Conservation (phyloP, 2,888 invertebrate species). For the Brachylomia viminalis region DNA sequence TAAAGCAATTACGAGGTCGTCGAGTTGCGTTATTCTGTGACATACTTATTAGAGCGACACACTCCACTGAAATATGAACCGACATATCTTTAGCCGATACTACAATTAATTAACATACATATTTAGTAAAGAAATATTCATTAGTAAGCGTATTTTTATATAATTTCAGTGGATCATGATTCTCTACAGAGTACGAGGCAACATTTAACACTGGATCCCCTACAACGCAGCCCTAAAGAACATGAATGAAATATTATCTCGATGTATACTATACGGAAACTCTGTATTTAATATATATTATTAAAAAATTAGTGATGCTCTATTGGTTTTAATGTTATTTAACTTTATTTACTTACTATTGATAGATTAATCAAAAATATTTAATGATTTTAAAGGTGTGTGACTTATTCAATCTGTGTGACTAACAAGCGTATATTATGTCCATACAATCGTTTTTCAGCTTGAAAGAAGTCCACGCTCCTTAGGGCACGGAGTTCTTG, state of each 20-base stretch:
- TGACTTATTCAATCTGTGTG: conserved; percentile 2
- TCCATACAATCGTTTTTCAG: conserved; percentile 35
- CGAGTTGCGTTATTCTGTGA: not conserved
- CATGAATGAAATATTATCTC: not conserved
- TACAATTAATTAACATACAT: conserved; percentile 33
- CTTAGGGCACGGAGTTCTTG: no score
- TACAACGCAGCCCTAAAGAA: not conserved
- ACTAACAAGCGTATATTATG: not conserved
- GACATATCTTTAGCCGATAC: conserved; percentile 4
- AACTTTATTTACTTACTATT: conserved; percentile 7
- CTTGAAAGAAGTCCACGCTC: not conserved
- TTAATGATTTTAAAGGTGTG: not conserved
- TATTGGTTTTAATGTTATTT: conserved; percentile 5
- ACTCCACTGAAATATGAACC: conserved; percentile 26
- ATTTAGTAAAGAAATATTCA: conserved; percentile 27
- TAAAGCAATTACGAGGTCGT: not conserved
- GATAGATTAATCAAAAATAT: conserved; percentile 14
- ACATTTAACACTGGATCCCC: not conserved
- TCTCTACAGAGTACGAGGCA: not conserved
- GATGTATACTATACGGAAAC: not conserved
- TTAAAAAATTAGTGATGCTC: not conserved
- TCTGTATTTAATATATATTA: not conserved
- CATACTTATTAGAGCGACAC: not conserved
- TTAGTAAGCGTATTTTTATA: conserved; percentile 25
- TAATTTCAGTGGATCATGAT: conserved; percentile 8